These are phyloP conservation scores for Drosophila funebris DNA, from an alignment of 1,140 invertebrate genomes.

Conservation along the genomic window DNA sequence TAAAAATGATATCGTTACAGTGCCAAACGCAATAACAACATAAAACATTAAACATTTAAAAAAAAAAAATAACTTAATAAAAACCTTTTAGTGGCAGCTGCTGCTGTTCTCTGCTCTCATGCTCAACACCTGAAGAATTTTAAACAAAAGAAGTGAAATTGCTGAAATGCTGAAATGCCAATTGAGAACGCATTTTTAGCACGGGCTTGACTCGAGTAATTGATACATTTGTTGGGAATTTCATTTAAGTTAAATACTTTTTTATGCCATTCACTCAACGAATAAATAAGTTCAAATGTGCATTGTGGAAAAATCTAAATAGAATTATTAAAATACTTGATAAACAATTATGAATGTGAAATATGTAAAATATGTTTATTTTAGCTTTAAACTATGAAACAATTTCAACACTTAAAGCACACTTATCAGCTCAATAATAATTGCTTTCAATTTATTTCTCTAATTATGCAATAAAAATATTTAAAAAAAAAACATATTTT, in stretches of 20 bases:
- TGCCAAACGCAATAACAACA: background rate
- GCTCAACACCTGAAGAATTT: background rate
- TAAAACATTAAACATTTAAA: too few relatives aligned
- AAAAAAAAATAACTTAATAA: background rate
- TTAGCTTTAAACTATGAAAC: too few relatives aligned
- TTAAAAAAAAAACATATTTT: background rate
- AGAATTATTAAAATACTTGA: background rate
- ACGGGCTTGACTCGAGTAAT: background rate
- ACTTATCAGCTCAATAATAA: too few relatives aligned
- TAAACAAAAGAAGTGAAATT: background rate
- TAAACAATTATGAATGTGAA: too few relatives aligned
- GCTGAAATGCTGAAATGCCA: background rate
- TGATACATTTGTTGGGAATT: background rate
- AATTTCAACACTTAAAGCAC: too few relatives aligned
- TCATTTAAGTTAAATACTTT: background rate
- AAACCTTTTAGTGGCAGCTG: conserved; percentile 2
- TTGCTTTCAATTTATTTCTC: too few relatives aligned
- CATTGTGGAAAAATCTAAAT: too few relatives aligned
- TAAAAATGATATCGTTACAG: conserved; percentile 9
- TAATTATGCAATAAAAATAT: background rate
- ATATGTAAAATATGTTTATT: too few relatives aligned
- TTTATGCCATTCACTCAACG: too few relatives aligned
- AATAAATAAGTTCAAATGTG: too few relatives aligned
- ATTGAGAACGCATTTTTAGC: background rate
- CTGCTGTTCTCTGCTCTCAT: background rate